These are phyloP conservation scores for Hydropsyche tenuis DNA, from an alignment of 1,140 invertebrate genomes.

Conservation along the genomic window DNA sequence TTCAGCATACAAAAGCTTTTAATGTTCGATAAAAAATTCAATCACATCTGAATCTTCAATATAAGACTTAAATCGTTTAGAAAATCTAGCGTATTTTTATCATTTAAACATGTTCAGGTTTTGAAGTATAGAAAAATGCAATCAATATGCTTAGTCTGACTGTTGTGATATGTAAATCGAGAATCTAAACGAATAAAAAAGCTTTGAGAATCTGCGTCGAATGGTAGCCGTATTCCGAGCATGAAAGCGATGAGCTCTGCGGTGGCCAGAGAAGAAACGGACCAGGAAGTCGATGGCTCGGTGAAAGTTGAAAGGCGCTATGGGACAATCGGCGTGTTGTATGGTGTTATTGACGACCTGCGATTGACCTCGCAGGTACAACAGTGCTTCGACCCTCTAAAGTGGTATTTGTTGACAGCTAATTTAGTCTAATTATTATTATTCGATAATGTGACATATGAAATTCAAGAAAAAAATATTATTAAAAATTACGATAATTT, in stretches of 20 bases:
- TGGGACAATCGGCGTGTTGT: constrained; percentile 8
- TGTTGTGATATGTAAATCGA: not conserved
- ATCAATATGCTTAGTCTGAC: not conserved
- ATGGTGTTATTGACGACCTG: too few species aligned
- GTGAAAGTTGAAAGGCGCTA: constrained; percentile 28
- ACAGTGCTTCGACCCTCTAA: too few species aligned
- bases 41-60: too few species aligned
- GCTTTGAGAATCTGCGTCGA: not conserved
- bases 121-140: not conserved
- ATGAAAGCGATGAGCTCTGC: constrained; percentile 19
- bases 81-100: not conserved
- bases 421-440: too few species aligned
- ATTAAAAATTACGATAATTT: too few species aligned
- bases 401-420: too few species aligned
- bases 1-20: too few species aligned
- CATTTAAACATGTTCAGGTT: not conserved
- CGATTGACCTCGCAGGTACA: too few species aligned
- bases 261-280: constrained; percentile 21
- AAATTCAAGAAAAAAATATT: too few species aligned
- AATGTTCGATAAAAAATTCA: too few species aligned
- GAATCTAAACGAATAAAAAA: not conserved
- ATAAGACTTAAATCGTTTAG: not conserved
- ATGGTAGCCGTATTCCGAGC: not conserved
- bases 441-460: too few species aligned
- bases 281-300: constrained; percentile 22